These are phyloP conservation scores for Agrotis exclamationis DNA, from an alignment of 2,888 invertebrate species.

Conservation along the genomic window DNA sequence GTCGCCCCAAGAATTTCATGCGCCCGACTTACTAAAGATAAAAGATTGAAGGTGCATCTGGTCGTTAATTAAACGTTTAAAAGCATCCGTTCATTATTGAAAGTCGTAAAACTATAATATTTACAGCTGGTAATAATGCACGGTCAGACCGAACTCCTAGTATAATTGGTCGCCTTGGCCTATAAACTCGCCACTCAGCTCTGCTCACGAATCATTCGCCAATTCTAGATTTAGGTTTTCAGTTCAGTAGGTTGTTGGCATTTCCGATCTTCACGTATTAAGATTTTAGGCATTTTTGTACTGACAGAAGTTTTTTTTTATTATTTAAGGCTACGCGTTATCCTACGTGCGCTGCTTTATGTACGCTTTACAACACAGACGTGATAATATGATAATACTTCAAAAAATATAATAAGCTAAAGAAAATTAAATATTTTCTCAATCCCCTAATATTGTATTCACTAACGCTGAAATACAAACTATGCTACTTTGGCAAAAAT, in stretches of 20 bases:
- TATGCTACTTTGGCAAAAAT: background rate
- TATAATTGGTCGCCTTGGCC: conserved; percentile 88
- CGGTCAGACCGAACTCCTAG: conserved; percentile 72
- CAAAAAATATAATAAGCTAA: background rate
- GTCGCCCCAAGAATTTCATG: conserved; percentile 6
- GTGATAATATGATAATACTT: too few species aligned
- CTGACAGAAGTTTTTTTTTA: too few species aligned
- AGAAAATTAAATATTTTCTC: background rate
- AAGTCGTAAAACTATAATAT: conserved; percentile 72
- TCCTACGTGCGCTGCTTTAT: too few species aligned
- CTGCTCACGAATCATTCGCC: conserved; percentile 85
- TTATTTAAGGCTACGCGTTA: too few species aligned
- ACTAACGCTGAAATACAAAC: background rate
- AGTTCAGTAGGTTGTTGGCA: conserved; percentile 87
- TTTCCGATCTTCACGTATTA: conserved; percentile 76
- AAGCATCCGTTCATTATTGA: conserved; percentile 61
- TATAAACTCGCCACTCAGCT: conserved; percentile 82
- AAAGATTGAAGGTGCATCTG: conserved; percentile 29
- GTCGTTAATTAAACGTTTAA: conserved; percentile 47
- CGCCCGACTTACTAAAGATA: conserved; percentile 19
- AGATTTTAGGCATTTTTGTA: conserved; percentile 47
- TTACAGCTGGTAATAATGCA: conserved; percentile 67
- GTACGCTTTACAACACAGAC: too few species aligned
- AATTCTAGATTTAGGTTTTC: conserved; percentile 91
- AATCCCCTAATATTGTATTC: too few species aligned